A percentile compares a stretch with the other conserved stretches of the same genome.
phyloP scores from a whole-genome alignment of 2,888 invertebrate genomes.

The Megamerina dolium region DNA sequence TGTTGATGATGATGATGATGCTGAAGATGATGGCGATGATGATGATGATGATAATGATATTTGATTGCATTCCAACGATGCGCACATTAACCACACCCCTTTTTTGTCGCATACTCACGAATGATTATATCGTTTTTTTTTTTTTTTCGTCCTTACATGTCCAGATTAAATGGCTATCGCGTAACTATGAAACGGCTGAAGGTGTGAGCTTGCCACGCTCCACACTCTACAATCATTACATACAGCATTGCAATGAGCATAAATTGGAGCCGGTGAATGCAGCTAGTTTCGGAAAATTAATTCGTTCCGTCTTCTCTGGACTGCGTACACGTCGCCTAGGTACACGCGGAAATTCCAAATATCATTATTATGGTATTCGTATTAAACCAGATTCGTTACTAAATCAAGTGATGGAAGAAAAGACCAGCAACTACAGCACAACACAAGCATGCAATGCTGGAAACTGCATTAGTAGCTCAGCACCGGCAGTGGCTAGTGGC shows the following conservation, averaged over 20 bases:
- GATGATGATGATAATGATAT: too few relatives aligned
- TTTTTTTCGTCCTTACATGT: neutral
- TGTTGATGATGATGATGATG: slow-evolving; percentile 18
- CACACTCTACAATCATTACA: slow-evolving; percentile 94
- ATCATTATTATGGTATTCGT: slow-evolving; percentile 99
- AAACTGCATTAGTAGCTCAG: slow-evolving; percentile 13
- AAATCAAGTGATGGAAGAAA: slow-evolving; percentile 54
- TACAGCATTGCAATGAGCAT: slow-evolving; percentile 87
- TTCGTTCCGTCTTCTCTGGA: slow-evolving; percentile 95
- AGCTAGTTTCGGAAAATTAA: slow-evolving; percentile 98
- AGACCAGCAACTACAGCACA: slow-evolving; percentile 27
- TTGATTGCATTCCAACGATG: neutral
- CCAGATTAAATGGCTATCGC: slow-evolving; percentile 89
- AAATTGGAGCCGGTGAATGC: slow-evolving; percentile 98
- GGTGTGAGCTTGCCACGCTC: slow-evolving; percentile 86
- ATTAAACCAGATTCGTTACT: slow-evolving; percentile 82
- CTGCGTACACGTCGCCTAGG: slow-evolving; percentile 90
- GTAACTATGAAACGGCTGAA: slow-evolving; percentile 98
- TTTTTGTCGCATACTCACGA: neutral
- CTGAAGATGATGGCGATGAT: too few relatives aligned
- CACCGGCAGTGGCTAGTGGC: slow-evolving; percentile 3
- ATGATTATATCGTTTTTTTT: neutral
- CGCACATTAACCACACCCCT: neutral
- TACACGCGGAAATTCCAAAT: slow-evolving; percentile 96
- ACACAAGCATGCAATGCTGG: slow-evolving; percentile 4